Percentiles rank a stretch among this genome's conserved stretches.
Evolutionary conservation across 2,797 vertebrate genomes (phyloP).

Genomic region (Sorex maritimensis): DNA sequence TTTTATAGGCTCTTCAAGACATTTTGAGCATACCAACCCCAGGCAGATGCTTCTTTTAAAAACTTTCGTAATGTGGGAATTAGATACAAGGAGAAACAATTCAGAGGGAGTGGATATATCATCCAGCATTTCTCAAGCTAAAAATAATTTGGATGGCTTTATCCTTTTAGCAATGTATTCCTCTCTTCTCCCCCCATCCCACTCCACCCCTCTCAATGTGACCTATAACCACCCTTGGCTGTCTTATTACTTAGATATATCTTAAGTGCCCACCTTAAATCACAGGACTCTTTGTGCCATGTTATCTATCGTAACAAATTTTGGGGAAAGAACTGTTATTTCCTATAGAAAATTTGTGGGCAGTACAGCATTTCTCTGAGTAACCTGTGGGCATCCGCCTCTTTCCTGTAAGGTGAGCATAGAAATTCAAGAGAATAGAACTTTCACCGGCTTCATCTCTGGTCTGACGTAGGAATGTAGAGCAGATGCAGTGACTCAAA

Average conservation of each 20-base stretch:
- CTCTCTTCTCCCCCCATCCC: too few species aligned
- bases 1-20: background rate
- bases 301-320: background rate
- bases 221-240: background rate
- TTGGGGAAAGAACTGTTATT: background rate
- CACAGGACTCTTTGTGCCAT: background rate
- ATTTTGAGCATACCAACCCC: background rate
- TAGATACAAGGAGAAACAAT: background rate
- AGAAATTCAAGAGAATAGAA: slow-evolving; percentile 19
- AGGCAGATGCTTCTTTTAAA: background rate
- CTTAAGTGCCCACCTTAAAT: background rate
- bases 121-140: slow-evolving; percentile 26
- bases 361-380: background rate
- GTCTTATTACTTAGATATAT: background rate
- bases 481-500: slow-evolving; percentile 32
- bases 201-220: background rate
- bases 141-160: background rate
- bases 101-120: background rate
- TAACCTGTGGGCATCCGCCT: background rate
- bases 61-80: slow-evolving; percentile 4
- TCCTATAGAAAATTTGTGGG: background rate
- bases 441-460: slow-evolving; percentile 44
- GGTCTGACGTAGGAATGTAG: slow-evolving; percentile 12
- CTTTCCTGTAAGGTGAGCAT: slow-evolving; percentile 8
- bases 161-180: background rate